Base-by-base conservation (phyloP, 2,797 vertebrate genomes). In the Liparis tanakae region DNA sequence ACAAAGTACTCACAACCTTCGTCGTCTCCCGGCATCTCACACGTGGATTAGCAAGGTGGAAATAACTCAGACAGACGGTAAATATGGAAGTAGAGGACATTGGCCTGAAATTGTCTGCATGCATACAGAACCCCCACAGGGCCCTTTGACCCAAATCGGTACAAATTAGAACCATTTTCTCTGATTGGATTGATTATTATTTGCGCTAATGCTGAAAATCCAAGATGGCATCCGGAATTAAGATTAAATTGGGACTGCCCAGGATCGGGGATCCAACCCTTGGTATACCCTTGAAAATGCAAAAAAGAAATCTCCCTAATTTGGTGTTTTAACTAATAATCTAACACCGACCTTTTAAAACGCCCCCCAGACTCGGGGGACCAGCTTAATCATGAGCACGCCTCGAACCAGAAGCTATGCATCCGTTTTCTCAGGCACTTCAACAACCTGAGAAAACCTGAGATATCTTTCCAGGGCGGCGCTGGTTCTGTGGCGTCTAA, bases 381-480 rank as follows among this genome's bases (percentile, higher is more conserved):
- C 36, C 44, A 67, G 13, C 48, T 67, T 64, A 46, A 43, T 58
- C 18, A 60, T 43, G 22, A 60, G 7, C 7, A 46, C 67, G 18
- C 53, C 63, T 50, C 59, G 12, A 59, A 60, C 36, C 36, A 66
- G 8, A 6, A 58, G 12, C 1, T 58, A 30, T 30, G 25, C 25
- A 10, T 30, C 33, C 59, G 67, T 59, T 20, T 50, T 67, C 22
- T 18, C 25, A 39, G 37, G 33, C 43, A 39, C 37, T 70, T 70
- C 0, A 60, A 22, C 20, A 15, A 7, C 46, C 57, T 33, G 10
- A 70, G 57, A 51, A 36, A 60, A 30, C 25, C 25, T 30, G 25
- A 30, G 25, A 30, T 30, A 30, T 30, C 25, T 51, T 51, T 48
- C 46, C 46, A 51, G 44, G 3, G 25, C 25, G 25, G 25, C 25